Percentiles rank a stretch among this genome's conserved stretches.
Evolutionary conservation across 2,888 invertebrate species (phyloP).

Genomic region (Heteromurus nitidus): DNA sequence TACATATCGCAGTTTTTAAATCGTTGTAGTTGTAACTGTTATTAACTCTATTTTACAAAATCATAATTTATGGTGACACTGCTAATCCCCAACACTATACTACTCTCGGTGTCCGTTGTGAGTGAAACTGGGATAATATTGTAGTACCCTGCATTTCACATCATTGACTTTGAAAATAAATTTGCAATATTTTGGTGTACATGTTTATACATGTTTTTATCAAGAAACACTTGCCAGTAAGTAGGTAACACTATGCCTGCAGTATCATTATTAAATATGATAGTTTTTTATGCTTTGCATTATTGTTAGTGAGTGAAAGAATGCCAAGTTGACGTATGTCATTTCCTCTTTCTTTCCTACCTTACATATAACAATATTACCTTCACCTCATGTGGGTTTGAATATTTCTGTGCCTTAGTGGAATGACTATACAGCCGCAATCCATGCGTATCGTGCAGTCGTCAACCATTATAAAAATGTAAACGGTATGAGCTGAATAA

Average conservation of each 20-base stretch:
- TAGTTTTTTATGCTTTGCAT: constrained; percentile 23
- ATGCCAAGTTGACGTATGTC: constrained; percentile 57
- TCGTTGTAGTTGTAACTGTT: neutral
- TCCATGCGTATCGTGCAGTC: constrained; percentile 12
- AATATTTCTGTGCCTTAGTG: no score
- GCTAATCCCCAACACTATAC: neutral
- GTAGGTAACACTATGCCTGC: no score
- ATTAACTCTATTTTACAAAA: neutral
- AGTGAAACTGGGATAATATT: no score
- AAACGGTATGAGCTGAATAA: constrained; percentile 50
- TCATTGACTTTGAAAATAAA: no score
- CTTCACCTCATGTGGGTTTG: no score
- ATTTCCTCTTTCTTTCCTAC: constrained; percentile 31
- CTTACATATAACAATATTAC: neutral
- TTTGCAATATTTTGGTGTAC: no score
- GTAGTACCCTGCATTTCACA: no score
- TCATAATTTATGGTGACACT: neutral
- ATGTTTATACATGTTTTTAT: neutral
- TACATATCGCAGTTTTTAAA: constrained; percentile 5
- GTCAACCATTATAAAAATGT: constrained; percentile 52
- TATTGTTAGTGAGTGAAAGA: constrained; percentile 36
- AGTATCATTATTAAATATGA: constrained; percentile 19
- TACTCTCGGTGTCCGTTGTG: no score
- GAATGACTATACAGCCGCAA: constrained; percentile 1
- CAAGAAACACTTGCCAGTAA: no score